Base-by-base conservation (phyloP, 2,113 vertebrate species). In the Climacteris rufus region DNA sequence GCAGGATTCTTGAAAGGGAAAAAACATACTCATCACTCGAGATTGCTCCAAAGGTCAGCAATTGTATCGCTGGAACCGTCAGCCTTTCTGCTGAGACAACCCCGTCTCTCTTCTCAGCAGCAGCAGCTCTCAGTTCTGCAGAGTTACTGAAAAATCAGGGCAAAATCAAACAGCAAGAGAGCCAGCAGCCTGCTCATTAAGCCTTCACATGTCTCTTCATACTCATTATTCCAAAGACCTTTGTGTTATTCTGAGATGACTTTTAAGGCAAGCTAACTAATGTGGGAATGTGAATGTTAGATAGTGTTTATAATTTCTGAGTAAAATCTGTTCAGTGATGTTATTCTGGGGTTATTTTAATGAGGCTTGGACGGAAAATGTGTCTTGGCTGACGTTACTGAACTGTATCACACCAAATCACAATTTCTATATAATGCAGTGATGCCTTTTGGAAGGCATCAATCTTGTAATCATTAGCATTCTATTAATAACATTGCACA, bases 61-160 rank as follows among this genome's bases (percentile, higher is more conserved):
- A 3, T 56, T 74, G 21, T 17, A 19, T n/a, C 0, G 0, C 23
- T 24, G 54, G 23, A 39, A 37, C 3, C 21, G 23, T 69, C 61
- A 69, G 1, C 21, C n/a, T 71, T n/a, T 66, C 74, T 89, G 53
- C 84, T 59, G 39, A 88, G 66, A 57, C 27, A 72, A 31, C 85
- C 39, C n/a, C 23, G 16, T 30, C 63, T 72, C 47, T 16, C 42
- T 65, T 68, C 74, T 91, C 35, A 89, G 61, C 68, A 60, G 61
- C 25, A 61, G 37, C 25, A n/a, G n/a, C n/a, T 70, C 56, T 37
- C 82, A 47, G 33, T 63, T 77, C 53, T 59, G 50, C 39, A 63
- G 35, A 88, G 39, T 59, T 80, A n/a, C 0, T 63, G 71, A 93
- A 87, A 42, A 90, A 74, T 77, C 39, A 40, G 37, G 33, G 50